These are phyloP conservation scores for Otolemur crassicaudatus DNA, from an alignment of 2,797 vertebrate genomes.

Conservation along the genomic window DNA sequence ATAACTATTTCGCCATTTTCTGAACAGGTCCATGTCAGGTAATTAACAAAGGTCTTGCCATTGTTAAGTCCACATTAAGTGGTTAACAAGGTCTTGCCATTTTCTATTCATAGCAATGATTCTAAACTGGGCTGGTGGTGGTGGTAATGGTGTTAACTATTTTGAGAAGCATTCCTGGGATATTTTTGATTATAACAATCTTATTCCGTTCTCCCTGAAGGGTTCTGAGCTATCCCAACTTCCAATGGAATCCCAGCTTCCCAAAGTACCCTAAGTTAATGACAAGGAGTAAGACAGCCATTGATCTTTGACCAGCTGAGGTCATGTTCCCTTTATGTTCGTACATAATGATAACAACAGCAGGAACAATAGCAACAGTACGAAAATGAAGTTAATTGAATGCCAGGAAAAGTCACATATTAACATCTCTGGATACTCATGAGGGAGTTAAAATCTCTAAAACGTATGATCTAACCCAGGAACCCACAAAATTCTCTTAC, in stretches of 20 bases:
- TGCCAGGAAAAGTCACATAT: neutral
- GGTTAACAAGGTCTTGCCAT: neutral
- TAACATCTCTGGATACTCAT: slow-evolving; percentile 48
- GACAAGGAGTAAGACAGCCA: neutral
- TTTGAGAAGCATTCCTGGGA: neutral
- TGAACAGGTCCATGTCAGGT: neutral
- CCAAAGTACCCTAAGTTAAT: neutral
- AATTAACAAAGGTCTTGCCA: neutral
- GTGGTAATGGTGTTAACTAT: neutral
- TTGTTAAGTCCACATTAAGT: too few relatives aligned
- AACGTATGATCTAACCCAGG: slow-evolving; percentile 75
- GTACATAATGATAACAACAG: neutral
- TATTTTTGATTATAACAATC: neutral
- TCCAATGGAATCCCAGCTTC: neutral
- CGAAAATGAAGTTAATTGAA: neutral
- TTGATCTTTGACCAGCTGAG: neutral
- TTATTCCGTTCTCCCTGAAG: neutral
- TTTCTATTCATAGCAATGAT: neutral
- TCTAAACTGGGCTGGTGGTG: neutral
- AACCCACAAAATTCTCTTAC: slow-evolving; percentile 77
- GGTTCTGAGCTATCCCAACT: neutral
- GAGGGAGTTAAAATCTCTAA: slow-evolving; percentile 78
- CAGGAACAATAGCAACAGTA: neutral
- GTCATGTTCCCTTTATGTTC: neutral
- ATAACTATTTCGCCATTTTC: neutral